These are phyloP conservation scores for Drosophila prosaltans DNA, from an alignment of 1,140 invertebrate genomes.

Conservation along the genomic window DNA sequence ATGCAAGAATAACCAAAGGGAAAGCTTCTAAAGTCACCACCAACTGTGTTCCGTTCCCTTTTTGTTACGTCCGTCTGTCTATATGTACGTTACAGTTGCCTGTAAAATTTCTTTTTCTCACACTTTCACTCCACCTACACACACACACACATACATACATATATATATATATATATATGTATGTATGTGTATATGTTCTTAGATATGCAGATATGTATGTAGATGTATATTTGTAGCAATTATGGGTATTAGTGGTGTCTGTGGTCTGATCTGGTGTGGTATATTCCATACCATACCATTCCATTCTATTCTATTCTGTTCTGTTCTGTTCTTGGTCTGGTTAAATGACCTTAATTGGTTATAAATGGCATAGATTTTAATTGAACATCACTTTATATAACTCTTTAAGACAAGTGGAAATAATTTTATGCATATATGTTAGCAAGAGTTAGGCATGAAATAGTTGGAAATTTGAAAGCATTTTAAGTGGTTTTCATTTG, in stretches of 20 bases:
- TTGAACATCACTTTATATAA: not conserved
- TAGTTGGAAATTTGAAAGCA: no score
- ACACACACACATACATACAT: not conserved
- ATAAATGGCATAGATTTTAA: constrained; percentile 5
- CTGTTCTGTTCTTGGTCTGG: not conserved
- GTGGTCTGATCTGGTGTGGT: not conserved
- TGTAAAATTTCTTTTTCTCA: not conserved
- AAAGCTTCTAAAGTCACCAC: not conserved
- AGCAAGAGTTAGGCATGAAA: no score
- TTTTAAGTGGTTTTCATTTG: no score
- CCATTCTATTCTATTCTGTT: not conserved
- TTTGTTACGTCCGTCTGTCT: not conserved
- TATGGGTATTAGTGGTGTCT: constrained; percentile 6
- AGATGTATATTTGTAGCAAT: constrained; percentile 4
- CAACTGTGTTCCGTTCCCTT: not conserved
- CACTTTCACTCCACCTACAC: not conserved
- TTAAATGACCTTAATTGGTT: constrained; percentile 7
- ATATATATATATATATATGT: not conserved
- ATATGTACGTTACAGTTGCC: not conserved
- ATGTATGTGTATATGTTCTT: not conserved
- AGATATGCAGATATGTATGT: not conserved
- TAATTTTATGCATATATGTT: not conserved
- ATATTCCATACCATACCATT: not conserved
- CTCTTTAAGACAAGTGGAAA: not conserved
- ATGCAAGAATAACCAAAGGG: not conserved